Evolutionary conservation across 2,797 vertebrate species (phyloP).

Genomic region (Pangasius sanitwongsei): DNA sequence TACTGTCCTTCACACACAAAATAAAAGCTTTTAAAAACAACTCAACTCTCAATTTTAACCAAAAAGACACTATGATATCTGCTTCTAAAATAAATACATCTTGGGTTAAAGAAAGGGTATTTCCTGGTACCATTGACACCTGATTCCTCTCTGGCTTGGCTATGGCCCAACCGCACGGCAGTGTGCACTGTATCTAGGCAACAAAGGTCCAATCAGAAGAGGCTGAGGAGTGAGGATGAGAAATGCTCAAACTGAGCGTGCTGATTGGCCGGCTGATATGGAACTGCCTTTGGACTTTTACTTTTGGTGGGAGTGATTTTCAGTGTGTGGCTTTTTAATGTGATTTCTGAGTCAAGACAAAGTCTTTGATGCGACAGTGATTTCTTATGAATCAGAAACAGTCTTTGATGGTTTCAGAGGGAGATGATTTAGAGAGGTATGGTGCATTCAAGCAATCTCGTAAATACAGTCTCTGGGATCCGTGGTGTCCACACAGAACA

Average conservation of each 20-base stretch:
- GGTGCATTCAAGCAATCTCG: background rate
- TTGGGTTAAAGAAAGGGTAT: conserved; percentile 81
- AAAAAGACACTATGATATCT: conserved; percentile 45
- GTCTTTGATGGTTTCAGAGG: conserved; percentile 38
- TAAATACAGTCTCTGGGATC: conserved; percentile 26
- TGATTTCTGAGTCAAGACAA: conserved; percentile 10
- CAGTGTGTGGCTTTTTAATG: background rate
- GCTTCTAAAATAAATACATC: conserved; percentile 69
- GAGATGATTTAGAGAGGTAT: conserved; percentile 1
- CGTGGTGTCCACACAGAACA: background rate
- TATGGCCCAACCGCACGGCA: conserved; percentile 91
- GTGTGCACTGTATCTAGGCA: conserved; percentile 95
- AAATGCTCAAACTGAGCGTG: conserved; percentile 73
- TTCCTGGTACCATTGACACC: conserved; percentile 97
- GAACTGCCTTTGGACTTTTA: conserved; percentile 72
- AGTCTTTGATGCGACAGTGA: conserved; percentile 32
- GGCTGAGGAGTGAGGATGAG: conserved; percentile 81
- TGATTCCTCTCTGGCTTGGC: conserved; percentile 89
- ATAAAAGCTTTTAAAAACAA: conserved; percentile 23
- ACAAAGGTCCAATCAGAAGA: conserved; percentile 94
- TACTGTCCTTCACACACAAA: conserved; percentile 15
- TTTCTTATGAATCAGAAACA: conserved; percentile 21
- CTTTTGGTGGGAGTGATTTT: conserved; percentile 59
- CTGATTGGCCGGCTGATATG: conserved; percentile 74
- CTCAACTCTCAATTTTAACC: conserved; percentile 57